Conservation (phyloP, 2,888 invertebrate species). For the Parnassius smintheus region DNA sequence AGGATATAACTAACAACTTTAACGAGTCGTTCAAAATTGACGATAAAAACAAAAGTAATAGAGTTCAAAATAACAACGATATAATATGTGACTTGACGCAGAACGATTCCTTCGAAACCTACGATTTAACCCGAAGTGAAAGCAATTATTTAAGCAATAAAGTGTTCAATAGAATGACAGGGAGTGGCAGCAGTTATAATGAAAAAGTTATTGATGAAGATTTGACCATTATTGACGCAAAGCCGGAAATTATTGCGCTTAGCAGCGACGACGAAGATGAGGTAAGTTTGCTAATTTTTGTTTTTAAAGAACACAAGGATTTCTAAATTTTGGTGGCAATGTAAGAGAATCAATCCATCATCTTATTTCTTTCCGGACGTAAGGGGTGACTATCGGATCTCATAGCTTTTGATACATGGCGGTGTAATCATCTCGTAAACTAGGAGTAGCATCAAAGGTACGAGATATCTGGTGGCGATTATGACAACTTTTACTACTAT, state of each 20-base stretch:
- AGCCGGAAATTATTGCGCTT: slow-evolving; percentile 64
- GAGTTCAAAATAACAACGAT: background rate
- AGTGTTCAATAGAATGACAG: slow-evolving; percentile 36
- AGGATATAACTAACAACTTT: slow-evolving; percentile 47
- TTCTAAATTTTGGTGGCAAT: too few species aligned
- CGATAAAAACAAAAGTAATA: background rate
- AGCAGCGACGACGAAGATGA: slow-evolving; percentile 73
- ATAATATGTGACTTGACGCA: slow-evolving; percentile 28
- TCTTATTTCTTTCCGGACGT: too few species aligned
- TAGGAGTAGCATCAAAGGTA: too few species aligned
- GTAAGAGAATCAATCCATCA: too few species aligned
- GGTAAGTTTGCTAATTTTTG: slow-evolving; percentile 40
- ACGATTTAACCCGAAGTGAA: slow-evolving; percentile 24
- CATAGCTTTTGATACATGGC: too few species aligned
- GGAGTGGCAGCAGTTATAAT: slow-evolving; percentile 28
- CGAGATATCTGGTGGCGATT: too few species aligned
- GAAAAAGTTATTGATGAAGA: slow-evolving; percentile 58
- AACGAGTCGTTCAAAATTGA: slow-evolving; percentile 30
- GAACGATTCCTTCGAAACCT: slow-evolving; percentile 23
- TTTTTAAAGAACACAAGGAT: background rate
- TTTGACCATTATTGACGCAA: slow-evolving; percentile 60
- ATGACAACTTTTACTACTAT: too few species aligned
- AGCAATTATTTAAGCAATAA: slow-evolving; percentile 36
- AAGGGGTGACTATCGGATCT: too few species aligned
- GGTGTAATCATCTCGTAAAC: too few species aligned